Conservation (phyloP, 1,140 invertebrate genomes). For the Drosophila simulans region DNA sequence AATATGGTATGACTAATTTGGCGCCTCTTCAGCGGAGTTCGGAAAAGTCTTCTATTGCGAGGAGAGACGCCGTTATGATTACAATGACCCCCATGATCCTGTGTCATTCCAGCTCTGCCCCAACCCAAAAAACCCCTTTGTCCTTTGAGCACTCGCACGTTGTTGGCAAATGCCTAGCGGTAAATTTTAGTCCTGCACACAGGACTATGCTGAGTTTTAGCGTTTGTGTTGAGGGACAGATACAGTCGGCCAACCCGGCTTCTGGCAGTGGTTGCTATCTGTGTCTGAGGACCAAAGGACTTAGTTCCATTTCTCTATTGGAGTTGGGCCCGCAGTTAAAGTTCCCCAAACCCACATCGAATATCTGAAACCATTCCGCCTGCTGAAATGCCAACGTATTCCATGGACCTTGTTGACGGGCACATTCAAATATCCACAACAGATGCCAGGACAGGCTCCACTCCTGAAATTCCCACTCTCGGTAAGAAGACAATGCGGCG, state of each 20-base stretch:
- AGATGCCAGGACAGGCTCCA: slow-evolving; percentile 17
- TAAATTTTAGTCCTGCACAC: slow-evolving; percentile 57
- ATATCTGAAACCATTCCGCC: not conserved
- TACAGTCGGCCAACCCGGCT: slow-evolving; percentile 13
- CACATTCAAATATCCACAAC: slow-evolving; percentile 61
- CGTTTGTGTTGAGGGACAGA: not conserved
- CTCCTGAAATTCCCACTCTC: not conserved
- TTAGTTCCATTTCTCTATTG: not conserved
- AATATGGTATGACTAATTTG: slow-evolving; percentile 67
- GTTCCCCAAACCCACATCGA: slow-evolving; percentile 1
- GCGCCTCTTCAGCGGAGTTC: slow-evolving; percentile 44
- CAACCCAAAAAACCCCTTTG: slow-evolving; percentile 5
- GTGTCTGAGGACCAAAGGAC: slow-evolving; percentile 21
- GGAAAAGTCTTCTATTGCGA: not conserved
- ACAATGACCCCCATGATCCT: slow-evolving; percentile 72
- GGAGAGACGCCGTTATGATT: slow-evolving; percentile 58
- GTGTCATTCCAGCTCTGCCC: slow-evolving; percentile 18
- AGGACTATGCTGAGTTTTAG: slow-evolving; percentile 7
- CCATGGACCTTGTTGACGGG: slow-evolving; percentile 33
- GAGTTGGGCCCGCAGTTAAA: slow-evolving; percentile 45
- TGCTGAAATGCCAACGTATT: not conserved
- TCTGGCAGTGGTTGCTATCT: slow-evolving; percentile 45
- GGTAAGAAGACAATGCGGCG: slow-evolving; percentile 56
- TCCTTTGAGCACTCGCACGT: slow-evolving; percentile 52
- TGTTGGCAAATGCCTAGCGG: slow-evolving; percentile 73